Evolutionary conservation across 2,797 vertebrate species (phyloP).

Genomic region (Podarcis lilfordi): DNA sequence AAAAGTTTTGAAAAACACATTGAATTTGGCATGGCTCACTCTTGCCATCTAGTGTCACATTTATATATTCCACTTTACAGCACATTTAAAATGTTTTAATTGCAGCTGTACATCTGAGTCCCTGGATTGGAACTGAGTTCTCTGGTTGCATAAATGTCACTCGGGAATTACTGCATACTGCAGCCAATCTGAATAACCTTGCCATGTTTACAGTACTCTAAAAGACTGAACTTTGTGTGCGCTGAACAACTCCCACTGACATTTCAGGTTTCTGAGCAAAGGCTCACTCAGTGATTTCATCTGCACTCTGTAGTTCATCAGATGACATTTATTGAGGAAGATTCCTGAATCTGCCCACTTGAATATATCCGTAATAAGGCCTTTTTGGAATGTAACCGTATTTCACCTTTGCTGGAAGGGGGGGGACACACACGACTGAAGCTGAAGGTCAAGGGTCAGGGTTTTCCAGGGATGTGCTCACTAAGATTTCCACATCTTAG

Average conservation of each 20-base stretch:
- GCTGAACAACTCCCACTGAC: background rate
- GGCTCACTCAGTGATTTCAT: background rate
- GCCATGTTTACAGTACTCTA: fast-evolving
- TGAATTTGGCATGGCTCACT: no score
- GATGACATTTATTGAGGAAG: conserved; percentile 39
- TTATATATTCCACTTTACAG: no score
- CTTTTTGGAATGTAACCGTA: background rate
- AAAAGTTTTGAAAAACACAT: no score
- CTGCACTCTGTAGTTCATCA: conserved; percentile 40
- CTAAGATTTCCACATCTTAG: background rate
- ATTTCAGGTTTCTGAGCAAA: conserved; percentile 25
- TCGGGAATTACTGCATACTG: fast-evolving
- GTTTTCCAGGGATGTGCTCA: background rate
- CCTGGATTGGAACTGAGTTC: background rate
- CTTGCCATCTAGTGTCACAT: no score
- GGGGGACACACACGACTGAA: background rate
- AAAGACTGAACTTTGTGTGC: conserved; percentile 7
- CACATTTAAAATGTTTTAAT: no score
- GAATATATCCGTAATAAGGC: background rate
- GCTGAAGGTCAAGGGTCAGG: background rate
- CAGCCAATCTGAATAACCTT: background rate
- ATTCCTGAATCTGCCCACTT: conserved; percentile 3
- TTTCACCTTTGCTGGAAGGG: background rate
- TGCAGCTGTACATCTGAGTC: no score
- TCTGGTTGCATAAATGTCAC: background rate